Evolutionary conservation across 2,113 vertebrate species (phyloP).

Genomic region (Gobius niger): DNA sequence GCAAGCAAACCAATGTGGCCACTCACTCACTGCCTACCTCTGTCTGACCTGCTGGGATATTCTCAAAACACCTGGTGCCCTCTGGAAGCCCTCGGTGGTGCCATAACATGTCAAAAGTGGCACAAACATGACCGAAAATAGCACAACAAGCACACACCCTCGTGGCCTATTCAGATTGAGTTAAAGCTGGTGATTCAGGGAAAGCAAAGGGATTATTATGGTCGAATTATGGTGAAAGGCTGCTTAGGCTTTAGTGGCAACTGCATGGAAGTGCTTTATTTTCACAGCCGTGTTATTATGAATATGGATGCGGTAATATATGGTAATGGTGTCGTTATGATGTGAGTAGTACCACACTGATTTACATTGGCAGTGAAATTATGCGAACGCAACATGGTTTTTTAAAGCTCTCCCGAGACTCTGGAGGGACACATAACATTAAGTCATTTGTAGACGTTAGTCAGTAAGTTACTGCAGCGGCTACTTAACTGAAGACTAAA

Average conservation of each 20-base stretch:
- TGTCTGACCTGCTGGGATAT: not conserved
- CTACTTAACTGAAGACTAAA: too few species aligned
- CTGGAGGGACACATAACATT: not conserved
- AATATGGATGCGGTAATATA: conserved; percentile 9
- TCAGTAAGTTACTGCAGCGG: too few species aligned
- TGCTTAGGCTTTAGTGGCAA: conserved; percentile 4
- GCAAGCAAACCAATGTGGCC: not conserved
- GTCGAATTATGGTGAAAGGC: conserved; percentile 5
- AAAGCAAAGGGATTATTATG: conserved; percentile 5
- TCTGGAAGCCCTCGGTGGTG: not conserved
- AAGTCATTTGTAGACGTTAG: not conserved
- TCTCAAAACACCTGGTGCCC: not conserved
- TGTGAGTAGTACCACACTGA: conserved; percentile 1
- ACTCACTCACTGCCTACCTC: conserved; percentile 1
- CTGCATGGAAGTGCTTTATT: conserved; percentile 8
- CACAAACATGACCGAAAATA: conserved; percentile 3
- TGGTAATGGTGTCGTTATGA: not conserved
- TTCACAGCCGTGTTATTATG: conserved; percentile 6
- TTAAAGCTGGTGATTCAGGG: conserved; percentile 8
- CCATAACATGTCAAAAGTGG: conserved; percentile 1
- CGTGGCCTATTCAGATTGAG: not conserved
- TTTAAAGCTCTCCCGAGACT: not conserved
- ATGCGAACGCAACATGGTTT: not conserved
- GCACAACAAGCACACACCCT: conserved; percentile 5
- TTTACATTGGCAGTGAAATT: not conserved